Base-by-base conservation (phyloP, 2,113 vertebrate genomes). In the Tetraodon nigroviridis region DNA sequence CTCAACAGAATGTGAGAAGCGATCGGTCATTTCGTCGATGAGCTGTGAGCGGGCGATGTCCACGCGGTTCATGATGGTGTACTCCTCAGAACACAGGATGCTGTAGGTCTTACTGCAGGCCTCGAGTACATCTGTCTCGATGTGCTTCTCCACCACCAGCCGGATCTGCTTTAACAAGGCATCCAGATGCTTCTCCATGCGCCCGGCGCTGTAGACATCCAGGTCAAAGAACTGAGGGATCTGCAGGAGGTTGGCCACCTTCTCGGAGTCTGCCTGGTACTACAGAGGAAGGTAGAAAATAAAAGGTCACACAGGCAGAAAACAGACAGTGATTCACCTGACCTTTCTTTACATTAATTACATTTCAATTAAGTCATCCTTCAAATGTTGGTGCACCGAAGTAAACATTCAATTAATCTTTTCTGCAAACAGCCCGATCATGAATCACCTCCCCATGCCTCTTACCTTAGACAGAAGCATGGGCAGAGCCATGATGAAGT, bases 81-180 rank as follows among this genome's bases (percentile, higher is more conserved):
- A 98, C 50, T 99, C 97, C 71, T 99, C 97, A 21, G 95, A 98
- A 87, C 97, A 99, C 60, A 99, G 91, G 73, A 98, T 97, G 87
- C 95, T 99, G 84, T 98, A 99, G 17, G 97, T 99, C 89, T 98
- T 98, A 80, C 97, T 99, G 91, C 97, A 98, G 51, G 97, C 96
- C 88, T 99, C 97, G 0, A 99, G 88, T 64, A 99, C 97, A 67
- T 99, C 97, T 0, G 89, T 89, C 73, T 99, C 97, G 7, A 96
- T 94, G 6, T 99, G 97, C 83, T 99, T 99, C 74, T 99, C 97
- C 88, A 99, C 97, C 78, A 99, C 97, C 81, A 98, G 93, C 40
- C 95, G 93, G 51, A 97, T 98, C 86, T 99, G 97, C 83, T 99
- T 99, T 87, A 99, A 88, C 83, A 99, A 85, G 64, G 92, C 94